These are phyloP conservation scores for Nothoprocta pentlandii DNA, from an alignment of 2,113 vertebrate species.

Conservation along the genomic window DNA sequence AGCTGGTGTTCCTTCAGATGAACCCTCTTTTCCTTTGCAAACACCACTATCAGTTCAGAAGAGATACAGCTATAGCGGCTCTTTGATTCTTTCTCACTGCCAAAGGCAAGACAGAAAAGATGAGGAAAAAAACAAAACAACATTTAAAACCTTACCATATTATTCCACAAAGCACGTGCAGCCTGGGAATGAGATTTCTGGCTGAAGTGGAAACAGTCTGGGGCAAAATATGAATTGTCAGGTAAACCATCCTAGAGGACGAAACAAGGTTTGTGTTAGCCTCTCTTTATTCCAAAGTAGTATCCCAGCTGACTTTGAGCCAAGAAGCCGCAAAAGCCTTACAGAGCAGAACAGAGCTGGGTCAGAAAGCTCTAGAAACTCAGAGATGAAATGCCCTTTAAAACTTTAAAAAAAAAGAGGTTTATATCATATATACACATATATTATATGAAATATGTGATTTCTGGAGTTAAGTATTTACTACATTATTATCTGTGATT, in stretches of 20 bases:
- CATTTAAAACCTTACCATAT: slow-evolving; percentile 77
- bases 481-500: not conserved
- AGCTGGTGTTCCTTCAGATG: not conserved
- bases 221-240: slow-evolving; percentile 79
- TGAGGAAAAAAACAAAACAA: not conserved
- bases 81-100: not conserved
- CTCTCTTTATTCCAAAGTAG: not conserved
- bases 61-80: not conserved
- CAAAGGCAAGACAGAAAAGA: not conserved
- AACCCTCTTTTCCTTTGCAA: not conserved
- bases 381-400: not conserved
- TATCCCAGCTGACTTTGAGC: not conserved
- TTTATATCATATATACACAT: too few relatives aligned
- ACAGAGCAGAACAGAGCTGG: not conserved
- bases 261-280: not conserved
- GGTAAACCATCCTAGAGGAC: slow-evolving; percentile 71
- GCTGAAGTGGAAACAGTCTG: slow-evolving; percentile 84
- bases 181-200: slow-evolving; percentile 70
- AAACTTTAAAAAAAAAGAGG: not conserved
- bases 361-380: not conserved
- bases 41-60: not conserved
- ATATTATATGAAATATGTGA: not conserved
- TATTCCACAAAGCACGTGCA: slow-evolving; percentile 80
- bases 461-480: not conserved
- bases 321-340: not conserved